Base-by-base conservation (phyloP, 2,113 vertebrate species). In the Suncus etruscus region DNA sequence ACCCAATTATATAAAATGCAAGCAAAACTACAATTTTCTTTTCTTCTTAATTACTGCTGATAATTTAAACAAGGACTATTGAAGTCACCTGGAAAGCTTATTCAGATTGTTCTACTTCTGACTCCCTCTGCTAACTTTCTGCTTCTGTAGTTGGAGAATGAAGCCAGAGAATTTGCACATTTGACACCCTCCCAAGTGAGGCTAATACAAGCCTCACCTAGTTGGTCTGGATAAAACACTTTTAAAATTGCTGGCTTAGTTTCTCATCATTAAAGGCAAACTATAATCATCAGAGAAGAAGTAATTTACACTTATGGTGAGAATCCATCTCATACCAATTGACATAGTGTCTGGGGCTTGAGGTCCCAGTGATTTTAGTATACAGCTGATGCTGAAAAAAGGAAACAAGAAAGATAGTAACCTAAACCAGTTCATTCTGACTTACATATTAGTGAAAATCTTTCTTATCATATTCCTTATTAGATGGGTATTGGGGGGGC, bases 151-250 rank as follows among this genome's bases (percentile, higher is more conserved):
- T 8, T 82, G 83, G 85, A 86, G 18, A 8, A 79, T 65, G 65
- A 90, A 20, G 50, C 45, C 32, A 11, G 3, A 74, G 63, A 93
- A 69, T 80, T 69, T 94, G 25, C 29, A 76, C 90, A 93, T 87
- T 31, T 70, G 72, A 82, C 45, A 51, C 1, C 1, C 51, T 83
- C 73, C 31, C 39, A 65, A 72, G 76, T 58, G 80, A 45, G 47
- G 31, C 50, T 32, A 66, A 25, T 70, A 39, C 32, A 39, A 39
- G 39, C 39, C 39, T 39, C 39, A 39, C 39, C 39, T 39, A 31
- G 54, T 54, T 88, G 20, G 58, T 48, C 39, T 48, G 18, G 48
- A 50, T 65, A 69, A 93, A 92, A 39, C 39, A 47, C 22, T 91
- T 85, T 48, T 39, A 65, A 79, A 85, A 68, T n/a, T 29, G 54